These are phyloP conservation scores for Meteorus cinctellus DNA, from an alignment of 2,888 invertebrate species.

Conservation along the genomic window DNA sequence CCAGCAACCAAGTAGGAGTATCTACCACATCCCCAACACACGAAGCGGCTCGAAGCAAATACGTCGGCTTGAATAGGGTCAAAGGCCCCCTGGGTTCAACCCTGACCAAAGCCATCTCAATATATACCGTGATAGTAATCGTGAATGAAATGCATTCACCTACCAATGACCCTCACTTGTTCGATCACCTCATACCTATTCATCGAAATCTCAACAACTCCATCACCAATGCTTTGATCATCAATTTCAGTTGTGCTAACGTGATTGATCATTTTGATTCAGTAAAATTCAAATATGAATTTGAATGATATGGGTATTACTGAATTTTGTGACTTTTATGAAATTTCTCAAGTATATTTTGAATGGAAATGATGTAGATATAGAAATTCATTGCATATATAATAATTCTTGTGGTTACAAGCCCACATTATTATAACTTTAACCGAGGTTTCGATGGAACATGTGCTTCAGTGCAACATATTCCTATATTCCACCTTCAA, in stretches of 20 bases:
- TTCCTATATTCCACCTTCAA: background rate
- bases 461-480: background rate
- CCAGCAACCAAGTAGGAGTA: background rate
- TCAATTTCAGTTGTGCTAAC: background rate
- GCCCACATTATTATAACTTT: constrained; percentile 1
- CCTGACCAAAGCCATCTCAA: constrained; percentile 2
- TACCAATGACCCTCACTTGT: constrained; percentile 18
- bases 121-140: background rate
- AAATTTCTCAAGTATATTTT: background rate
- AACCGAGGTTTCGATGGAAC: background rate
- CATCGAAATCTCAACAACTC: background rate
- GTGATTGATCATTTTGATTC: background rate
- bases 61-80: constrained; percentile 21
- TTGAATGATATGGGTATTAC: background rate
- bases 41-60: background rate
- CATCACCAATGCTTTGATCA: background rate
- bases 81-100: constrained; percentile 32
- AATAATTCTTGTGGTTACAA: background rate
- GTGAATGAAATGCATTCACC: background rate
- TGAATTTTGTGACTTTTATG: background rate
- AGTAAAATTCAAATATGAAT: background rate
- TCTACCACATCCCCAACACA: background rate
- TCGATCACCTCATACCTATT: background rate
- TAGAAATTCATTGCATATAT: background rate
- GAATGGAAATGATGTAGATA: background rate